Percentiles rank a stretch among this genome's conserved stretches.
phyloP scores from a whole-genome alignment of 2,888 invertebrate genomes.

The Venusia cambrica region DNA sequence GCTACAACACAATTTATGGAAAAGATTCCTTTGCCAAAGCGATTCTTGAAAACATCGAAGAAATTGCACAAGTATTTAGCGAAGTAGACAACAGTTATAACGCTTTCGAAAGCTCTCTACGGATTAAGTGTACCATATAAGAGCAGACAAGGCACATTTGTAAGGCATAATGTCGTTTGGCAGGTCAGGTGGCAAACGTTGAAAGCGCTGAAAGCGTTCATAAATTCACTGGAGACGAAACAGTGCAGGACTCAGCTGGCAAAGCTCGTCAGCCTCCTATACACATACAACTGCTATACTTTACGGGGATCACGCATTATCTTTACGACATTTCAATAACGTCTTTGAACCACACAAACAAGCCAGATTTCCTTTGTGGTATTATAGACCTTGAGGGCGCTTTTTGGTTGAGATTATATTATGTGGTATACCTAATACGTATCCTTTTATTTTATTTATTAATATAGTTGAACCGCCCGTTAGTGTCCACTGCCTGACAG shows the following conservation, averaged over 20 bases:
- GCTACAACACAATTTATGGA: not conserved
- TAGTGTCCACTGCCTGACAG: too few relatives aligned
- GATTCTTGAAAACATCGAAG: slow-evolving; percentile 1
- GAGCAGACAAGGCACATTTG: slow-evolving; percentile 64
- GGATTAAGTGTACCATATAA: slow-evolving; percentile 61
- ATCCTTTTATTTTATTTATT: too few relatives aligned
- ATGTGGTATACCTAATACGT: too few relatives aligned
- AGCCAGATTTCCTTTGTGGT: not conserved
- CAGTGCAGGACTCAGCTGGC: slow-evolving; percentile 66
- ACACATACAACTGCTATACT: slow-evolving; percentile 9
- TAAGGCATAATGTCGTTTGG: slow-evolving; percentile 64
- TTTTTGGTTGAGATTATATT: slow-evolving; percentile 1
- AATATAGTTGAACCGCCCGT: too few relatives aligned
- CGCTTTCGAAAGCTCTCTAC: slow-evolving; percentile 21
- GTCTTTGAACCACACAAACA: slow-evolving; percentile 1
- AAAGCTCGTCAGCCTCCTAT: slow-evolving; percentile 32
- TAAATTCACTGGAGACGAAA: slow-evolving; percentile 69
- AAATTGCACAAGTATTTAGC: slow-evolving; percentile 12
- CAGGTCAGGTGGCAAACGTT: slow-evolving; percentile 78
- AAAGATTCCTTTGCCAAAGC: not conserved
- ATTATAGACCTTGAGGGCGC: slow-evolving; percentile 4
- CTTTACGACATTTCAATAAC: slow-evolving; percentile 7
- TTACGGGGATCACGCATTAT: slow-evolving; percentile 14
- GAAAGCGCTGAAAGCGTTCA: slow-evolving; percentile 75
- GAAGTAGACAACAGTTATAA: slow-evolving; percentile 26